phyloP scores from a whole-genome alignment of 2,888 invertebrate species.

The Limnephilus auricula region DNA sequence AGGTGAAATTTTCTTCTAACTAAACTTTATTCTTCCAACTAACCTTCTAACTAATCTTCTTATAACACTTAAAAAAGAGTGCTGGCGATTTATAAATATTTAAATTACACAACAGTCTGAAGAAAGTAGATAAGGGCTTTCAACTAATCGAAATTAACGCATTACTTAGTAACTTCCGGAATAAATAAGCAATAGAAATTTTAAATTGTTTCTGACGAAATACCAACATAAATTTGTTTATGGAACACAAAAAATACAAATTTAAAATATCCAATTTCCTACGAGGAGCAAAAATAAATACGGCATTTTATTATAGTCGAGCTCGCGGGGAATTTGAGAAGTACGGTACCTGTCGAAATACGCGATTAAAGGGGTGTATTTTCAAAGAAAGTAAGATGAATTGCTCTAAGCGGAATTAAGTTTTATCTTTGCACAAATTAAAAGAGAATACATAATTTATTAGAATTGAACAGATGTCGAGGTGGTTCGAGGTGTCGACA shows the following conservation, averaged over 20 bases:
- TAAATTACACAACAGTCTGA: too few relatives aligned
- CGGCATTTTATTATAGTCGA: not conserved
- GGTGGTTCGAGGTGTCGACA: not conserved
- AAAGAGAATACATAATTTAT: constrained; percentile 35
- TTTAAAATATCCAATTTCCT: not conserved
- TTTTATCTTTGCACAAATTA: constrained; percentile 33
- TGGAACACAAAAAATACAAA: not conserved
- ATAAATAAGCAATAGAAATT: not conserved
- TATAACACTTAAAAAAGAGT: too few relatives aligned
- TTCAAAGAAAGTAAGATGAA: constrained; percentile 33
- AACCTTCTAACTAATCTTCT: not conserved
- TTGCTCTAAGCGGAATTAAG: constrained; percentile 16
- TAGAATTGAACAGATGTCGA: constrained; percentile 27
- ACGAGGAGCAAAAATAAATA: not conserved
- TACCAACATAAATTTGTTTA: not conserved
- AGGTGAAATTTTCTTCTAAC: not conserved
- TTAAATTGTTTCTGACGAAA: not conserved
- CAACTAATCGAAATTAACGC: too few relatives aligned
- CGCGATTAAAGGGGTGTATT: constrained; percentile 30
- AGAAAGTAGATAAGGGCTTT: too few relatives aligned
- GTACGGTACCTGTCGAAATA: constrained; percentile 28
- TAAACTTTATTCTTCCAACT: too few relatives aligned
- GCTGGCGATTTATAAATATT: too few relatives aligned
- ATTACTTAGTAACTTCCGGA: not conserved
- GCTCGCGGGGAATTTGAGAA: not conserved